Evolutionary conservation across 2,113 vertebrate genomes (phyloP).

Genomic region (Eulemur rufifrons): DNA sequence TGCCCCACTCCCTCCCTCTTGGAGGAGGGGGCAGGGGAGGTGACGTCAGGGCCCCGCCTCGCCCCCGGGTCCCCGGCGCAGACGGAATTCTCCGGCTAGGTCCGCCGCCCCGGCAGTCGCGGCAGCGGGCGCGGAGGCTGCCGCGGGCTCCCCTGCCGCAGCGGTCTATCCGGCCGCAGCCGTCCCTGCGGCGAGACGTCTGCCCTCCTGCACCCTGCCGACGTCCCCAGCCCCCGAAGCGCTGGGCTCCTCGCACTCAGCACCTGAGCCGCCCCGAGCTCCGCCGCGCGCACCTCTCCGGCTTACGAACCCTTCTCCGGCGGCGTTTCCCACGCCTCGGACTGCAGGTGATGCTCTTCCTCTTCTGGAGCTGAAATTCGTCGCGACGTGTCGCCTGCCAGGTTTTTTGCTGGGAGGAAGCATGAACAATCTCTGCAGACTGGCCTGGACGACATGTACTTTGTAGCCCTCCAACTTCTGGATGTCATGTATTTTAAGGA

Average conservation of each 20-base stretch:
- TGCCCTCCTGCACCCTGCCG: neutral
- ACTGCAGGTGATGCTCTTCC: slow-evolving; percentile 57
- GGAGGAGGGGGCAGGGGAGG: slow-evolving; percentile 61
- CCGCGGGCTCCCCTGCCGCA: neutral
- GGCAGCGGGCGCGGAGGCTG: neutral
- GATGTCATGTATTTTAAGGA: neutral
- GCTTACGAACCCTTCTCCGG: neutral
- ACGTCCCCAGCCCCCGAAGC: too few species aligned
- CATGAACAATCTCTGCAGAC: neutral
- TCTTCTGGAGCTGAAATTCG: slow-evolving; percentile 45
- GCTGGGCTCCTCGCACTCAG: neutral
- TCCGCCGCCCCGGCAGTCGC: neutral
- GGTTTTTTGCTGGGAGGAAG: neutral
- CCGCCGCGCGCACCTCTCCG: neutral
- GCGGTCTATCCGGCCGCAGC: neutral
- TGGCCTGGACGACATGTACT: slow-evolving; percentile 51
- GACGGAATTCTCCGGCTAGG: slow-evolving; percentile 4
- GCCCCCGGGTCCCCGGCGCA: neutral
- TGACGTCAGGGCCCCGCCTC: slow-evolving; percentile 78
- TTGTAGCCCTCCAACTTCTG: slow-evolving; percentile 63
- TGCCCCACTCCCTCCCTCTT: slow-evolving; percentile 40
- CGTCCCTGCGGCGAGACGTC: neutral
- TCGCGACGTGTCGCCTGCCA: neutral
- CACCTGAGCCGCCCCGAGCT: neutral
- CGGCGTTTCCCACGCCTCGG: slow-evolving; percentile 51